Evolutionary conservation across 1,140 invertebrate genomes (phyloP).

Genomic region (Hylyphantes graminicola): DNA sequence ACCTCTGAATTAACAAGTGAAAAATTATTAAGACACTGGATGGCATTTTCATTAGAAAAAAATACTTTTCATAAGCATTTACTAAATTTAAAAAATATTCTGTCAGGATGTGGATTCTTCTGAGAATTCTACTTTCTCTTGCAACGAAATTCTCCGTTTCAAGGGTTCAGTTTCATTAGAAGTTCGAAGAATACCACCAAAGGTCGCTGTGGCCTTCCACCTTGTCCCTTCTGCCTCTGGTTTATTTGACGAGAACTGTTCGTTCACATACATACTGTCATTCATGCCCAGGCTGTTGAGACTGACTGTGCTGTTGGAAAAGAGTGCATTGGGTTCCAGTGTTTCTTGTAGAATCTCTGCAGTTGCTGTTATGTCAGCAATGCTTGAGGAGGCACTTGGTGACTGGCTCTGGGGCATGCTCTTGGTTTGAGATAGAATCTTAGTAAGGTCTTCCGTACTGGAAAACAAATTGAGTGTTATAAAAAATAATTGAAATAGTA

Average conservation of each 20-base stretch:
- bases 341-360: slow-evolving; percentile 62
- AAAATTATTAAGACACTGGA: too few species aligned
- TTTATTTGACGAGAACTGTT: slow-evolving; percentile 23
- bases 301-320: slow-evolving; percentile 91
- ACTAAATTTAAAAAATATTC: slow-evolving; percentile 24
- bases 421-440: slow-evolving; percentile 45
- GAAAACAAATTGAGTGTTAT: not conserved
- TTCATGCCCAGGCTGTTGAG: slow-evolving; percentile 67
- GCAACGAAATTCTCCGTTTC: slow-evolving; percentile 52
- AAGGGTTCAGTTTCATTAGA: slow-evolving; percentile 36
- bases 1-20: too few species aligned
- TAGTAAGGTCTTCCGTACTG: slow-evolving; percentile 46
- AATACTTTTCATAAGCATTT: slow-evolving; percentile 35
- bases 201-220: slow-evolving; percentile 43
- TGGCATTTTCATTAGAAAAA: slow-evolving; percentile 19
- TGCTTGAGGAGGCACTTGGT: slow-evolving; percentile 62
- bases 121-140: slow-evolving; percentile 53
- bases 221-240: not conserved
- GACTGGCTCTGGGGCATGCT: slow-evolving; percentile 63
- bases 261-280: slow-evolving; percentile 52
- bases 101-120: slow-evolving; percentile 51
- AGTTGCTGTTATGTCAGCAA: slow-evolving; percentile 64
- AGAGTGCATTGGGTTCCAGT: slow-evolving; percentile 77
- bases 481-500: not conserved
- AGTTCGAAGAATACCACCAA: slow-evolving; percentile 45